Evolutionary conservation across 2,113 vertebrate genomes (phyloP), one percentile per base, ranked within the genome.

Genomic region (Podocnemis expansa): DNA sequence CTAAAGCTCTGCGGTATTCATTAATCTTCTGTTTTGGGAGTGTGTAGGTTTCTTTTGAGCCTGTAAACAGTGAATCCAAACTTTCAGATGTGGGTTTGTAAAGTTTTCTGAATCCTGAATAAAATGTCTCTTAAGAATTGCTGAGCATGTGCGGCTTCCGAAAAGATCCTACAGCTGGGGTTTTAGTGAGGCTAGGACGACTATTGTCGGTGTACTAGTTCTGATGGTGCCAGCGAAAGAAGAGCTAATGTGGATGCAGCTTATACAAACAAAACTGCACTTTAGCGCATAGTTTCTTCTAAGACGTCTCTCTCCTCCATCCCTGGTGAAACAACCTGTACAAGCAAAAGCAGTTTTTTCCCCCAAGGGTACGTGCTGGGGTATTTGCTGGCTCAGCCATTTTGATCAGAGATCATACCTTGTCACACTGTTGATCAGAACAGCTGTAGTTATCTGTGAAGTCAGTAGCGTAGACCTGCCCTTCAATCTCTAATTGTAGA

Each of bases 31-130:
- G 0, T 93, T 95, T 87, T 93, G 95, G 85, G 58, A 22, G 91
- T 76, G 83, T 92, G 94, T 89, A 84, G 82, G 67, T 94, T 89
- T 47, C 55, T 89, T 86, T 91, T 75, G 78, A 89, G 85, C 55
- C 85, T 90, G 31, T 63, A 89, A 91, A 95, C 87, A 89, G 91
- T 95, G 84, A 93, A 91, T 85, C 81, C 93, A 90, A 93, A 76
- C 47, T 92, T 95, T 84, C 60, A 47, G 63, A 58, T 83, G 89
- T 81, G 14, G 8, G 43, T 95, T 45, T 88, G 51, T 85, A 29
- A 19, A 67, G 14, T 78, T 67, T 89, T 70, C 16, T 38, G 34
- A 21, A 8, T 38, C 19, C 34, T n/a, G 63, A 75, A 75, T 43
- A 75, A 75, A 75, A 43, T 14, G 24, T 52, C 6, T 12, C 38